These are phyloP conservation scores for Micropoecilia bifurca DNA, from an alignment of 2,797 vertebrate genomes.

Conservation along the genomic window DNA sequence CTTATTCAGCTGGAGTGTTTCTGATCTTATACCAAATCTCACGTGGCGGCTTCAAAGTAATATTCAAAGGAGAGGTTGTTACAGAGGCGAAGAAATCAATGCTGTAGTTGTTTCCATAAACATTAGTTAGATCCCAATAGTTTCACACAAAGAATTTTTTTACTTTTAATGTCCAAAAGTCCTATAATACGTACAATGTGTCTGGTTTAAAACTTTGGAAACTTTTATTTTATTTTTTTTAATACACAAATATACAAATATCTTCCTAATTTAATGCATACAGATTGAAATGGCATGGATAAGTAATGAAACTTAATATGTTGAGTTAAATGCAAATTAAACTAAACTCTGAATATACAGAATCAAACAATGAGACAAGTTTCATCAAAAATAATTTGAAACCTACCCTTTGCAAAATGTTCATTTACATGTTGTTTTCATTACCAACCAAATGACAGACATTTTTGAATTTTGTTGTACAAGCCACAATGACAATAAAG, in stretches of 20 bases:
- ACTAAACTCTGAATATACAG: background rate
- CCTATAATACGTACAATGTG: background rate
- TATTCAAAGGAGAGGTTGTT: background rate
- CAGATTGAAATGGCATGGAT: background rate
- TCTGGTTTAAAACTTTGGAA: background rate
- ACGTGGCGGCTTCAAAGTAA: conserved; percentile 1
- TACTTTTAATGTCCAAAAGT: background rate
- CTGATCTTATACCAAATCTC: background rate
- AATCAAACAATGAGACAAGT: background rate
- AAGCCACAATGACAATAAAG: background rate
- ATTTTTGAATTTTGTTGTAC: background rate
- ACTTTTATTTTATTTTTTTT: background rate
- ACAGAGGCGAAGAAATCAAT: background rate
- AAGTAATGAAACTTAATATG: background rate
- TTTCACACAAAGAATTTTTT: background rate
- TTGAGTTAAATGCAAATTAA: background rate
- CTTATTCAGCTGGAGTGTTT: conserved; percentile 5
- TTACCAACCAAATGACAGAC: background rate
- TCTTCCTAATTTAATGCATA: background rate
- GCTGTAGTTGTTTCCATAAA: background rate
- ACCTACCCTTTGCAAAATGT: background rate
- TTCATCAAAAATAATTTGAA: background rate
- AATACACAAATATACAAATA: background rate
- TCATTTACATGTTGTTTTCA: background rate
- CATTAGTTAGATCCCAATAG: background rate